Conservation (phyloP, 1,140 invertebrate genomes). For the Cardiocondyla obscurior region DNA sequence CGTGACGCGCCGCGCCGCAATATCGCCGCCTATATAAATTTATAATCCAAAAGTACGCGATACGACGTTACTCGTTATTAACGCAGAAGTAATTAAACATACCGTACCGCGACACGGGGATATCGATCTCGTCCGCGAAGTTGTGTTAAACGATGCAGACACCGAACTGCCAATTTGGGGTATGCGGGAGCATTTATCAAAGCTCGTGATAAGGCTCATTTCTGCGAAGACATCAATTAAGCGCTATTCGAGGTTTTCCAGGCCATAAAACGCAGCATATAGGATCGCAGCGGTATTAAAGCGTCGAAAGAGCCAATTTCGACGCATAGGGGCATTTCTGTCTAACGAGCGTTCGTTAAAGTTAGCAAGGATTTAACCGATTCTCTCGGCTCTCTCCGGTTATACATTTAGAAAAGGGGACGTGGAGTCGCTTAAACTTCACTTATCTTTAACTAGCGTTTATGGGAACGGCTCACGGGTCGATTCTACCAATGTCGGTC, state of each 20-base stretch:
- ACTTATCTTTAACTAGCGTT: slow-evolving; percentile 15
- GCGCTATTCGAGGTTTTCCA: neutral
- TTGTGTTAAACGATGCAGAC: neutral
- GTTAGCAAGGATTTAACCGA: slow-evolving; percentile 1
- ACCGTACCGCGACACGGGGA: neutral
- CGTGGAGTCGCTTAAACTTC: neutral
- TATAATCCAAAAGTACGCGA: neutral
- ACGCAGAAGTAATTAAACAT: slow-evolving; percentile 8
- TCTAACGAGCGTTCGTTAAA: slow-evolving; percentile 8
- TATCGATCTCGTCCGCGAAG: slow-evolving; percentile 5
- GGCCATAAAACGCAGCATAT: neutral
- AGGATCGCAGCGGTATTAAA: neutral
- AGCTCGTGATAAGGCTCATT: slow-evolving; percentile 23
- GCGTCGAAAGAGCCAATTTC: slow-evolving; percentile 7
- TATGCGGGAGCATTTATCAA: slow-evolving; percentile 8
- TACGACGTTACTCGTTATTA: neutral
- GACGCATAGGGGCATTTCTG: neutral
- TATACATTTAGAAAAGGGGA: neutral
- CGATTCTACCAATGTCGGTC: slow-evolving; percentile 21
- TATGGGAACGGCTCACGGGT: slow-evolving; percentile 2
- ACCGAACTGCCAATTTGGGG: slow-evolving; percentile 24
- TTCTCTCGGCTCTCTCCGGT: neutral
- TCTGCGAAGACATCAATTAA: slow-evolving; percentile 15
- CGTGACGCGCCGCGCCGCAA: neutral
- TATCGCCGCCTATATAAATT: neutral